Percentiles rank a stretch among this genome's conserved stretches.
phyloP scores from a whole-genome alignment of 2,113 vertebrate genomes.

The Burhinus oedicnemus region DNA sequence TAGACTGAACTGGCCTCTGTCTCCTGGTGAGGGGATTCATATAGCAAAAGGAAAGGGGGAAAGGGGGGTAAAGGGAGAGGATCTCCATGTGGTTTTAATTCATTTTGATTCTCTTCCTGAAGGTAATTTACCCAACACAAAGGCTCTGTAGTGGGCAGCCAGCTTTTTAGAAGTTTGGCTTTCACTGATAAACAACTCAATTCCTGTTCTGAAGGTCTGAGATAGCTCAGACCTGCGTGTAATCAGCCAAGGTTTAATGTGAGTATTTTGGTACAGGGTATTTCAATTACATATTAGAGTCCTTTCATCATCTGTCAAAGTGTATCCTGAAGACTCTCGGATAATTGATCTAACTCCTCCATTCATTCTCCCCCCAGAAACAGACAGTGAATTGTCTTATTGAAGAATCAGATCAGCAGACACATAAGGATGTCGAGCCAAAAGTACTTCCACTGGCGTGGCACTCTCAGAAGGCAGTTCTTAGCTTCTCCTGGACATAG shows the following conservation, averaged over 20 bases:
- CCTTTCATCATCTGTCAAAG: slow-evolving; percentile 74
- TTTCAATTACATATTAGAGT: slow-evolving; percentile 70
- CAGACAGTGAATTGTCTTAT: slow-evolving; percentile 48
- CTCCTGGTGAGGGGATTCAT: slow-evolving; percentile 70
- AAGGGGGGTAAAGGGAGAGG: slow-evolving; percentile 48
- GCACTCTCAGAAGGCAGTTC: not conserved
- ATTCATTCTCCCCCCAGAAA: slow-evolving; percentile 17
- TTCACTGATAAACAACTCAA: slow-evolving; percentile 63
- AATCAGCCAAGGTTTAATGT: slow-evolving; percentile 75
- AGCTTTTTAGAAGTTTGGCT: slow-evolving; percentile 56
- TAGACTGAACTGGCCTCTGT: slow-evolving; percentile 75
- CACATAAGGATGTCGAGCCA: not conserved
- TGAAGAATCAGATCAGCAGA: slow-evolving; percentile 7
- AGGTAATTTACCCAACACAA: slow-evolving; percentile 76
- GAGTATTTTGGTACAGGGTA: slow-evolving; percentile 73
- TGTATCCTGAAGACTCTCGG: slow-evolving; percentile 49
- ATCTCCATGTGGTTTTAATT: slow-evolving; percentile 81
- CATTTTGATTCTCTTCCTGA: slow-evolving; percentile 78
- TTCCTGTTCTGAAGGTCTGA: slow-evolving; percentile 58
- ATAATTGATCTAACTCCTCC: slow-evolving; percentile 25
- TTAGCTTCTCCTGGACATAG: not conserved
- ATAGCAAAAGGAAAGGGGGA: slow-evolving; percentile 17
- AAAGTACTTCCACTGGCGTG: not conserved
- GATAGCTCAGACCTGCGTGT: slow-evolving; percentile 69
- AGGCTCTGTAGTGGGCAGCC: slow-evolving; percentile 64